phyloP scores from a whole-genome alignment of 2,113 vertebrate genomes.

The Syngnathus scovelli region DNA sequence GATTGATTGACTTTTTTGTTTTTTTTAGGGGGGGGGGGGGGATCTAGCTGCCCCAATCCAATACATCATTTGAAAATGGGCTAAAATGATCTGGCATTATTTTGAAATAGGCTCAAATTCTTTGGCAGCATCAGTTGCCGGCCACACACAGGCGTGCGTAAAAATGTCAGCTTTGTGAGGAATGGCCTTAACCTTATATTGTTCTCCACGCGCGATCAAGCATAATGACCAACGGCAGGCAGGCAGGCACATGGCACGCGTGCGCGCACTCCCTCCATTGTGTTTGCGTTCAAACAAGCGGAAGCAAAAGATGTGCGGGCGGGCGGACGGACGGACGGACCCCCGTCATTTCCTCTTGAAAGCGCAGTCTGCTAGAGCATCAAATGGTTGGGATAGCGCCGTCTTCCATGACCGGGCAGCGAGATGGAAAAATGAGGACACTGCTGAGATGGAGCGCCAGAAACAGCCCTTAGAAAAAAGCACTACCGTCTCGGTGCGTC shows the following conservation, averaged over 20 bases:
- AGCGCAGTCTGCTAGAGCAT: background rate
- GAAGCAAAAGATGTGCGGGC: background rate
- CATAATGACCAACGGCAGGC: background rate
- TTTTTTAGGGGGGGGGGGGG: too few species aligned
- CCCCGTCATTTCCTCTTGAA: background rate
- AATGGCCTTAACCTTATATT: background rate
- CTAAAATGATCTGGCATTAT: background rate
- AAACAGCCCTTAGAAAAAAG: slow-evolving; percentile 30
- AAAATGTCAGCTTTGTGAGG: background rate
- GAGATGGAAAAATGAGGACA: slow-evolving; percentile 61
- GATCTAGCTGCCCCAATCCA: too few species aligned
- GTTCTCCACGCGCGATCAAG: background rate
- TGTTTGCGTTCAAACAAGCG: background rate
- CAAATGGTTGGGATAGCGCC: background rate
- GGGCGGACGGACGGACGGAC: too few species aligned
- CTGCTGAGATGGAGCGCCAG: slow-evolving; percentile 57
- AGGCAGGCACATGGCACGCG: too few species aligned
- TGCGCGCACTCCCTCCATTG: background rate
- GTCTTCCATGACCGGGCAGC: slow-evolving; percentile 39
- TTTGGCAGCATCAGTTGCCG: background rate
- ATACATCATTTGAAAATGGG: background rate
- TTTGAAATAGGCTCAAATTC: background rate
- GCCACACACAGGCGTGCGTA: background rate
- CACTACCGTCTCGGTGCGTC: slow-evolving; percentile 35
- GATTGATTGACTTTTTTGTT: background rate